These are phyloP conservation scores for Pterobdella sp. DNA, from an alignment of 2,888 invertebrate genomes.

Conservation along the genomic window DNA sequence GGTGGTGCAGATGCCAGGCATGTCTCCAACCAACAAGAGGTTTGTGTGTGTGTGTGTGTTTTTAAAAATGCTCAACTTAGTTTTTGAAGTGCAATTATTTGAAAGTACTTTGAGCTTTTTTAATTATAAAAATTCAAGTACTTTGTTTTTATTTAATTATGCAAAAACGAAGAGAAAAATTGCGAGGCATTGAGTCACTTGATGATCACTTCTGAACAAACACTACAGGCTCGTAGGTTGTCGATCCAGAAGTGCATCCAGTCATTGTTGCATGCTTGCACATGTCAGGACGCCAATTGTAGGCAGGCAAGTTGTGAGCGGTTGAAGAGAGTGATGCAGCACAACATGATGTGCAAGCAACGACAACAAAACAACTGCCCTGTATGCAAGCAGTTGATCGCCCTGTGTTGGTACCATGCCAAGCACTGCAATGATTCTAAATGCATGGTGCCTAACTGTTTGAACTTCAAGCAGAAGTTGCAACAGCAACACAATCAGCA, in stretches of 20 bases:
- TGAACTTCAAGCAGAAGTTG: slow-evolving; percentile 93
- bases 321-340: slow-evolving; percentile 98
- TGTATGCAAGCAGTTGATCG: slow-evolving; percentile 96
- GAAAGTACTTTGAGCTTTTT: not conserved
- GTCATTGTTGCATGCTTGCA: slow-evolving; percentile 89
- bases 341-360: slow-evolving; percentile 86
- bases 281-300: slow-evolving; percentile 97
- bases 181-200: not conserved
- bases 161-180: too few relatives aligned
- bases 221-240: slow-evolving; percentile 71
- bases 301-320: slow-evolving; percentile 92
- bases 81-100: not conserved
- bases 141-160: too few relatives aligned
- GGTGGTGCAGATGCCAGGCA: not conserved
- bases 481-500: slow-evolving; percentile 94
- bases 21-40: slow-evolving; percentile 18
- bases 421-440: slow-evolving; percentile 85
- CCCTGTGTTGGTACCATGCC: slow-evolving; percentile 95
- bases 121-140: too few relatives aligned
- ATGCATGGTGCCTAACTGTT: slow-evolving; percentile 97
- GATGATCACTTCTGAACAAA: slow-evolving; percentile 57
- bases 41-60: slow-evolving; percentile 14
- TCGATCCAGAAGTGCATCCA: slow-evolving; percentile 88
- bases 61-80: not conserved
- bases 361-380: slow-evolving; percentile 66